Evolutionary conservation across 2,888 invertebrate species (phyloP), one percentile per base, ranked within the genome.

Genomic region (Drosophila dives): DNA sequence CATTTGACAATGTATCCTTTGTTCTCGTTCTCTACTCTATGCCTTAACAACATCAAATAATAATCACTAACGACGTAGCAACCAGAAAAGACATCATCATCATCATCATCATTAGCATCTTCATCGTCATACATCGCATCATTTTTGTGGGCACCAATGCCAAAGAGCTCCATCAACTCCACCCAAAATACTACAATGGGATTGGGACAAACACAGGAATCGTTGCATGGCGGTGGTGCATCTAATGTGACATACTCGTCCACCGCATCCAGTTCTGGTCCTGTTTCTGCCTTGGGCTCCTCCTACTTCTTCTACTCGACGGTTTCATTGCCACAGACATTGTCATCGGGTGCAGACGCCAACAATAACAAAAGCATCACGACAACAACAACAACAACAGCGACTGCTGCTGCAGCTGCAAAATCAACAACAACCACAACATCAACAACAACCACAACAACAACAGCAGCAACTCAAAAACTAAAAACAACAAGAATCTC

Each of bases 61-160:
- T 45, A 17, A 40, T 36, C 42, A 60, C 23, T 49, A 45, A 66
- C 50, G 38, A 38, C 65, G 36, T 58, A 85, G 85, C 88, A 85
- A 72, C 64, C 83, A 64, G 83, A 87, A 38, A 89, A 84, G 73
- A 77, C 81, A 63, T 71, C 81, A 74, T 65, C 74, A 65, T 61
- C 77, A 72, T 70, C 87, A 61, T 67, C 79, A 65, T 78, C 83
- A 62, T 70, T 80, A 71, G 69, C 74, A 62, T 29, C 29, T 15
- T 32, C 51, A 56, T 53, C 80, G 40, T 79, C 86, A 75, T 79
- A 75, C 48, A 67, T 86, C 65, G 82, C 85, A 55, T 87, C 90
- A 69, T 86, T 81, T 70, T 76, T 86, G 72, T 86, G 86, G 86
- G 75, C 87, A 62, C 80, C 89, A 73, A 67, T 77, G 59, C 72